Evolutionary conservation across 2,888 invertebrate genomes (phyloP).

Genomic region (Hypsopygia costalis): DNA sequence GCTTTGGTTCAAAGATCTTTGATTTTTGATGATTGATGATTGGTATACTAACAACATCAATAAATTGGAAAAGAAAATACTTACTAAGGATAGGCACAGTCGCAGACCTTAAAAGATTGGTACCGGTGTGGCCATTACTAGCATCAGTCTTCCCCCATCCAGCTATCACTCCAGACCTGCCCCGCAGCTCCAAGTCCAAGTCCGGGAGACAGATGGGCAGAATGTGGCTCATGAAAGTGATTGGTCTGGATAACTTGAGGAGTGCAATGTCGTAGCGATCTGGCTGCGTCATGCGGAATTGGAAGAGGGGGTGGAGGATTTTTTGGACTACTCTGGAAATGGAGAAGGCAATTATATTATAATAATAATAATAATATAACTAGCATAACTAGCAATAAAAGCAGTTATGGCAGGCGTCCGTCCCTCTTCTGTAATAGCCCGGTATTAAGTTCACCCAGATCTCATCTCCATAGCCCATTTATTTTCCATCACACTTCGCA

Average conservation of each 20-base stretch:
- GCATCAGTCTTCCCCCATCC: slow-evolving; percentile 93
- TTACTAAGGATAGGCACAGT: slow-evolving; percentile 90
- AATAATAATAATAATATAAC: too few species aligned
- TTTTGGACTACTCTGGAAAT: slow-evolving; percentile 83
- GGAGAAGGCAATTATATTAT: too few species aligned
- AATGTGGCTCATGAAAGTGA: slow-evolving; percentile 84
- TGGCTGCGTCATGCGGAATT: slow-evolving; percentile 90
- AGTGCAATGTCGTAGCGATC: slow-evolving; percentile 91
- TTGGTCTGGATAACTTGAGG: slow-evolving; percentile 84
- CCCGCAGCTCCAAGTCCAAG: slow-evolving; percentile 50
- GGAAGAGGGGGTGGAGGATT: slow-evolving; percentile 89
- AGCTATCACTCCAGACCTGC: slow-evolving; percentile 81
- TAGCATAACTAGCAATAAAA: too few species aligned
- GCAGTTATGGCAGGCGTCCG: too few species aligned
- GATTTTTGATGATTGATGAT: too few species aligned
- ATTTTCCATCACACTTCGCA: too few species aligned
- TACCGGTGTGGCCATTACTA: slow-evolving; percentile 87
- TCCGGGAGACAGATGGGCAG: slow-evolving; percentile 89
- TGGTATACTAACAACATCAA: too few species aligned
- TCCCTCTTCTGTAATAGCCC: too few species aligned
- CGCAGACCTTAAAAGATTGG: slow-evolving; percentile 89
- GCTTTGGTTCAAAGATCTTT: too few species aligned
- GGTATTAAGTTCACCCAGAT: too few species aligned
- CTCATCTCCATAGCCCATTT: too few species aligned
- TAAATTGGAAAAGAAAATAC: slow-evolving; percentile 33